phyloP scores from a whole-genome alignment of 2,888 invertebrate species.

The Sphaerolaimus hirsutus region DNA sequence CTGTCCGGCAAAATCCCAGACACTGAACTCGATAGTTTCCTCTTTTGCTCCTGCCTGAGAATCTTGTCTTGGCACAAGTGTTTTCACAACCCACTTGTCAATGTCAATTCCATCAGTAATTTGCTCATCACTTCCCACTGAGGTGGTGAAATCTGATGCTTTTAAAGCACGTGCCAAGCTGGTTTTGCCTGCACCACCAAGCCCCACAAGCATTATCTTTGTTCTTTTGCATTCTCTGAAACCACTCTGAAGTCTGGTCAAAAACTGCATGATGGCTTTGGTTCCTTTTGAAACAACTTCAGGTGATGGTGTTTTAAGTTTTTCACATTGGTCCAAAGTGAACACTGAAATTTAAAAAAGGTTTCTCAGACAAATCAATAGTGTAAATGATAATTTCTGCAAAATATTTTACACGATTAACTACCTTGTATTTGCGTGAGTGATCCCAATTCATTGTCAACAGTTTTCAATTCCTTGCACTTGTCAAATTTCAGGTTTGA shows the following conservation, averaged over 20 bases:
- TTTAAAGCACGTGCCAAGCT: constrained; percentile 12
- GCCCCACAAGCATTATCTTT: constrained; percentile 26
- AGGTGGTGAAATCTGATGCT: not conserved
- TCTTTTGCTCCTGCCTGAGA: constrained; percentile 1
- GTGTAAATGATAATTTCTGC: too few relatives aligned
- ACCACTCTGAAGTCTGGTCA: constrained; percentile 22
- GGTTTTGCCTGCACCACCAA: constrained; percentile 27
- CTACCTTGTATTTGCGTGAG: too few relatives aligned
- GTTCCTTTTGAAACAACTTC: constrained; percentile 14
- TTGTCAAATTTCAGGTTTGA: too few relatives aligned
- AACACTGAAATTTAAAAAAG: too few relatives aligned
- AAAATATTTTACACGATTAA: too few relatives aligned
- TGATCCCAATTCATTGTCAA: too few relatives aligned
- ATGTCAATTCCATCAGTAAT: constrained; percentile 29
- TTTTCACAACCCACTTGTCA: constrained; percentile 20
- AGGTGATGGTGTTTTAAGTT: too few relatives aligned
- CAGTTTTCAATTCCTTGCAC: too few relatives aligned
- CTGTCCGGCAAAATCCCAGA: constrained; percentile 29
- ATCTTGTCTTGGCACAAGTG: not conserved
- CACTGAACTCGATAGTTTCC: constrained; percentile 19
- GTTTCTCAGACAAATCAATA: too few relatives aligned
- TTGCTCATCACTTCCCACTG: constrained; percentile 9
- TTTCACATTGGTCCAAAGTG: too few relatives aligned
- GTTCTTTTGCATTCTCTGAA: constrained; percentile 23
- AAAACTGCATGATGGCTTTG: constrained; percentile 20